Conservation (phyloP, 2,888 invertebrate genomes). For the Theodoxus fluviatilis region DNA sequence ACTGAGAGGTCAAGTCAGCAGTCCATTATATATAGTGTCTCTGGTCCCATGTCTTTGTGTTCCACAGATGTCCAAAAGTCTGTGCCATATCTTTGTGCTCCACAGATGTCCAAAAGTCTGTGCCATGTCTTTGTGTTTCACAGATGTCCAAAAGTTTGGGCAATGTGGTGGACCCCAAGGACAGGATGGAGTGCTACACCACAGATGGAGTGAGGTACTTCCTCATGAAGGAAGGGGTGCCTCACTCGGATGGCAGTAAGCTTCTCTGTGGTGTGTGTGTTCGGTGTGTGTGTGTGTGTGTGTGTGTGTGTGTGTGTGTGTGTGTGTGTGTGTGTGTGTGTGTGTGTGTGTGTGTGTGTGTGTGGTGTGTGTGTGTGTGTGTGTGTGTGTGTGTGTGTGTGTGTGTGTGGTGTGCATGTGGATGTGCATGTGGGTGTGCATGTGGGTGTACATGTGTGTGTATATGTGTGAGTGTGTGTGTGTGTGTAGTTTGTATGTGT, state of each 20-base stretch:
- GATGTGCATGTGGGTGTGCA: not conserved
- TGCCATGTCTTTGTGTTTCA: not conserved
- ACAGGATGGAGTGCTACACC: slow-evolving; percentile 71
- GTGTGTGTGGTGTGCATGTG: not conserved
- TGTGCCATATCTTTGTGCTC: not conserved
- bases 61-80: not conserved
- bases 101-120: not conserved
- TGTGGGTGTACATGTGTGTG: not conserved
- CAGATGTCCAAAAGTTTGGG: slow-evolving; percentile 94
- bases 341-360: not conserved
- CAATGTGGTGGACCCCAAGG: slow-evolving; percentile 85
- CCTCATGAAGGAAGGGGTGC: slow-evolving; percentile 87
- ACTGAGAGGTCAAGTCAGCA: not conserved
- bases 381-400: slow-evolving; percentile 14
- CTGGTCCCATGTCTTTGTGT: not conserved
- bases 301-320: slow-evolving; percentile 4
- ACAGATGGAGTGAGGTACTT: slow-evolving; percentile 86
- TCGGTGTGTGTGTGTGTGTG: slow-evolving; percentile 8
- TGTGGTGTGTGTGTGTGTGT: slow-evolving; percentile 9
- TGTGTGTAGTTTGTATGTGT: slow-evolving; percentile 4
- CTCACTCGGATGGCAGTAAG: slow-evolving; percentile 78
- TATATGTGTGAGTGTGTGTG: not conserved
- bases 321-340: slow-evolving; percentile 9
- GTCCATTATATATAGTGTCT: not conserved
- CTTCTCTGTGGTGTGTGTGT: not conserved